Evolutionary conservation across 2,113 vertebrate genomes (phyloP).

Genomic region (Oceanodroma tethys): DNA sequence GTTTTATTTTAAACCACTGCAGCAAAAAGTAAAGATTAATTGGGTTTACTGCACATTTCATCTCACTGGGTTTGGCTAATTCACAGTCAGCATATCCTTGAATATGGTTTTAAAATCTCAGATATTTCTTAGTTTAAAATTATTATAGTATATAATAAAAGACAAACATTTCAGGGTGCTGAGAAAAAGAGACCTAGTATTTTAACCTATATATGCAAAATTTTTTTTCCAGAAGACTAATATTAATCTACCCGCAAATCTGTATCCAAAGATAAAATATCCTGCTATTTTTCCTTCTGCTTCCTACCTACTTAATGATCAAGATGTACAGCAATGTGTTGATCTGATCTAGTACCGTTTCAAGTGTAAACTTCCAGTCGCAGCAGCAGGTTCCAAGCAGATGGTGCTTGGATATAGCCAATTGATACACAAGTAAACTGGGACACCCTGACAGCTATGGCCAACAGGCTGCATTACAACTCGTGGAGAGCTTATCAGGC

Average conservation of each 20-base stretch:
- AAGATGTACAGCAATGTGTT: neutral
- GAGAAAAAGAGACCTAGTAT: neutral
- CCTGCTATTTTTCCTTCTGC: neutral
- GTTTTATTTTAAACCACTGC: conserved; percentile 21
- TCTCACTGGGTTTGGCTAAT: neutral
- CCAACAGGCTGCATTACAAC: neutral
- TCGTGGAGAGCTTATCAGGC: neutral
- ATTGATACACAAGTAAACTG: neutral
- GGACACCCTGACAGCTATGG: neutral
- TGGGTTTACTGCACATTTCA: neutral
- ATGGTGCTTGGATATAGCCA: conserved; percentile 40
- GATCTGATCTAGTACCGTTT: neutral
- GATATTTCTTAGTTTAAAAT: neutral
- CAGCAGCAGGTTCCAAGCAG: conserved; percentile 34
- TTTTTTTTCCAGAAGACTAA: neutral
- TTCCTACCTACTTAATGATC: neutral
- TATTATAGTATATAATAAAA: neutral
- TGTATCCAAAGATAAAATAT: neutral
- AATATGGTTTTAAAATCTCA: neutral
- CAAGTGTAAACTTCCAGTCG: neutral
- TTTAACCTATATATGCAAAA: neutral
- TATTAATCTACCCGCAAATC: neutral
- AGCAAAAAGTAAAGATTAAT: conserved; percentile 13
- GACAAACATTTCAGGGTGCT: neutral
- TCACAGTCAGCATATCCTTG: neutral